Percentiles rank a stretch among this genome's conserved stretches.
These are phyloP conservation scores for Xanthia icteritia DNA, from an alignment of 2,888 invertebrate genomes.

Conservation along the genomic window DNA sequence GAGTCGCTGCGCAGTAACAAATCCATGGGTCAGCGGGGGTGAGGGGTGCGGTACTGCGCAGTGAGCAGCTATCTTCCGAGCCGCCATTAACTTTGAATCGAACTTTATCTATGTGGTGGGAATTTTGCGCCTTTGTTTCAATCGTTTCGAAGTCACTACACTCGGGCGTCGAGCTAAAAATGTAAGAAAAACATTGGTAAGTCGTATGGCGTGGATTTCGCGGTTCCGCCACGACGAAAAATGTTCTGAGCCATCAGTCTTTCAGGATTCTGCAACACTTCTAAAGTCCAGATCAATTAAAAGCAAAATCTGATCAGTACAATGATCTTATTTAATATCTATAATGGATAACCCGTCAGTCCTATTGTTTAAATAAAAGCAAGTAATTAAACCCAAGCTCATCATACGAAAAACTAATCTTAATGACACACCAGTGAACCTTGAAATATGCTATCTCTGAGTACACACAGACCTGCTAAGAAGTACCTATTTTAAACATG, in stretches of 20 bases:
- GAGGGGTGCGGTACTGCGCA: too few relatives aligned
- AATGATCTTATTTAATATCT: too few relatives aligned
- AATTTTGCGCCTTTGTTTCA: not conserved
- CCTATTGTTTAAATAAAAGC: not conserved
- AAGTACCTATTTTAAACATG: too few relatives aligned
- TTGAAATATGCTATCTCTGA: not conserved
- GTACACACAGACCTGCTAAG: not conserved
- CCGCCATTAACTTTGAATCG: too few relatives aligned
- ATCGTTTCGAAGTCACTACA: constrained; percentile 19
- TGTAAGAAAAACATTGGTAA: not conserved
- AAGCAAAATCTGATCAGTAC: too few relatives aligned
- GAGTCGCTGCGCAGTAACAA: too few relatives aligned
- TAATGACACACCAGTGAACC: not conserved
- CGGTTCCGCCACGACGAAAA: not conserved
- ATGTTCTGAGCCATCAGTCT: not conserved
- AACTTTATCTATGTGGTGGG: not conserved
- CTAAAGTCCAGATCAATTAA: too few relatives aligned
- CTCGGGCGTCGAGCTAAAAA: constrained; percentile 25
- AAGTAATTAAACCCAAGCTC: not conserved
- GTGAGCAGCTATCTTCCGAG: too few relatives aligned
- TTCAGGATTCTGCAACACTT: not conserved
- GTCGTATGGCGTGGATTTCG: not conserved
- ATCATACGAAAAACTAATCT: not conserved
- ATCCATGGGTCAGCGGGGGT: too few relatives aligned
- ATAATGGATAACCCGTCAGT: too few relatives aligned